Evolutionary conservation across 1,140 invertebrate genomes (phyloP).

Genomic region (Lordiphosa stackelbergi): DNA sequence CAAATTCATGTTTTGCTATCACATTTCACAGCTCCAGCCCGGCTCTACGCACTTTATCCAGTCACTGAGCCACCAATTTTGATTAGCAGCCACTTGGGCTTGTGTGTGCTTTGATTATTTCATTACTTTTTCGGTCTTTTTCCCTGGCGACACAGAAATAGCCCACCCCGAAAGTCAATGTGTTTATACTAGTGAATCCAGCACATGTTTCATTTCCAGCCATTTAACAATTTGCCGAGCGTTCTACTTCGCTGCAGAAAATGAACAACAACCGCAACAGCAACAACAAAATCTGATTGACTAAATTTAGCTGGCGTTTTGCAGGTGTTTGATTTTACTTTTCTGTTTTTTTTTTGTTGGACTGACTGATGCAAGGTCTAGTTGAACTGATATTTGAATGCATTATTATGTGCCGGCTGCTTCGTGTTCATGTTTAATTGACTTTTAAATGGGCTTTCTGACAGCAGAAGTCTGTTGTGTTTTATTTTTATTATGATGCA

Average conservation of each 20-base stretch:
- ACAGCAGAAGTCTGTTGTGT: conserved; percentile 7
- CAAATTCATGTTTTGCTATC: conserved; percentile 16
- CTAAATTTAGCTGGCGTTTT: too few species aligned
- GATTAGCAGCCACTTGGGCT: too few species aligned
- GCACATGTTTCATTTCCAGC: too few species aligned
- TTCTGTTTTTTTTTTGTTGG: conserved; percentile 6
- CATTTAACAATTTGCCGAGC: too few species aligned
- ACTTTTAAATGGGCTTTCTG: conserved; percentile 53
- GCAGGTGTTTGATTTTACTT: conserved; percentile 47
- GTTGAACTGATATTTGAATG: conserved; percentile 3
- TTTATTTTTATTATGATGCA: too few species aligned
- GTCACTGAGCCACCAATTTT: conserved; percentile 4
- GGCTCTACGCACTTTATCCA: conserved; percentile 35
- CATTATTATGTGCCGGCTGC: conserved; percentile 1
- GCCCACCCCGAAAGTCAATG: conserved; percentile 13
- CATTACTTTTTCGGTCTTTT: too few species aligned
- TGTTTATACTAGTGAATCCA: conserved; percentile 11
- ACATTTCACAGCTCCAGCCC: conserved; percentile 4
- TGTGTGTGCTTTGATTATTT: too few species aligned
- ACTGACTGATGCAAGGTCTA: conserved; percentile 28
- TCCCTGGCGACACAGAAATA: conserved; percentile 1
- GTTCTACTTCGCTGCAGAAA: too few species aligned
- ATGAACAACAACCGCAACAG: too few species aligned
- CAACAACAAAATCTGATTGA: too few species aligned
- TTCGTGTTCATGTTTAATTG: conserved; percentile 50